phyloP scores from a whole-genome alignment of 2,113 vertebrate species.

The Alosa alosa region DNA sequence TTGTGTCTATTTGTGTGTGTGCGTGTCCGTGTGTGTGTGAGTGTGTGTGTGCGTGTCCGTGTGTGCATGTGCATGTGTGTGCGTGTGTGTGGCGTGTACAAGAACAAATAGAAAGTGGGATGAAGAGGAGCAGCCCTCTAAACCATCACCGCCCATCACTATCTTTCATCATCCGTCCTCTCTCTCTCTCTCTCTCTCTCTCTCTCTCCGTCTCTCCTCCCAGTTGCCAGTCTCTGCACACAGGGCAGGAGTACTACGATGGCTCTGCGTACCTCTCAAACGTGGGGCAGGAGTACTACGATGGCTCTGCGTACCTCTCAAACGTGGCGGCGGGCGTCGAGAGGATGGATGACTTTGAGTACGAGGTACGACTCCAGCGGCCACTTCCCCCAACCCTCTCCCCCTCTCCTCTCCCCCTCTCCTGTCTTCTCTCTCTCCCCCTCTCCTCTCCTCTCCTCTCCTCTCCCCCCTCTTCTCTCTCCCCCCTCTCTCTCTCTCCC shows the following conservation, averaged over 20 bases:
- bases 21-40: background rate
- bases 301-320: slow-evolving; percentile 88
- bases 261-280: too few relatives aligned
- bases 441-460: too few relatives aligned
- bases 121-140: background rate
- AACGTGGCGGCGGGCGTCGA: slow-evolving; percentile 83
- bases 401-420: too few relatives aligned
- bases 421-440: too few relatives aligned
- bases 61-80: background rate
- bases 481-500: too few relatives aligned
- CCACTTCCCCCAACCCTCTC: background rate
- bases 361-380: slow-evolving; percentile 80
- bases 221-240: slow-evolving; percentile 94
- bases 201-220: slow-evolving; percentile 51
- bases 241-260: too few relatives aligned
- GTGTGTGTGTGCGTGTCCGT: slow-evolving; percentile 11
- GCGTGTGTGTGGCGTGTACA: background rate
- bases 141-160: background rate
- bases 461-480: too few relatives aligned
- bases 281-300: slow-evolving; percentile 86
- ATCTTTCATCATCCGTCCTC: background rate
- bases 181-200: background rate
- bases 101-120: slow-evolving; percentile 1
- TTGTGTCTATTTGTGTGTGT: background rate
- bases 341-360: slow-evolving; percentile 91